Evolutionary conservation across 2,888 invertebrate genomes (phyloP).

Genomic region (Rhogogaster chlorosoma): DNA sequence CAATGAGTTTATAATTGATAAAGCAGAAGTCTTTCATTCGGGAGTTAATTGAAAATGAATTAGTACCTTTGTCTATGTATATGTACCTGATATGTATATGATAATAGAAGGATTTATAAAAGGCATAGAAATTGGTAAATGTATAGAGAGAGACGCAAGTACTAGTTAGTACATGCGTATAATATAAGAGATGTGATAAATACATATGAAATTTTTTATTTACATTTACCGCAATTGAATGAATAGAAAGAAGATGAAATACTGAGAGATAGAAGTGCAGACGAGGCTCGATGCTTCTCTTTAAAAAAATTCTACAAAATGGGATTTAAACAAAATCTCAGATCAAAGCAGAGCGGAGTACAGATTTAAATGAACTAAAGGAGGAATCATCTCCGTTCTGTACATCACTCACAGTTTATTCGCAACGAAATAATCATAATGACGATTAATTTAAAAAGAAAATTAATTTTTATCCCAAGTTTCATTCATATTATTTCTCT

Average conservation of each 20-base stretch:
- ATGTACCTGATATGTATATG: not conserved
- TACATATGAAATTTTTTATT: slow-evolving; percentile 27
- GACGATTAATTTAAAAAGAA: not conserved
- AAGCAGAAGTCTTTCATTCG: not conserved
- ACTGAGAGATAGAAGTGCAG: not conserved
- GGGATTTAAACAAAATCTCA: not conserved
- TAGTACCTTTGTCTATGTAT: not conserved
- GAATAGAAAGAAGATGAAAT: not conserved
- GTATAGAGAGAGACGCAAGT: slow-evolving; percentile 26
- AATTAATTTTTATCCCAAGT: too few relatives aligned
- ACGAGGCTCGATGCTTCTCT: not conserved
- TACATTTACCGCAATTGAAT: not conserved
- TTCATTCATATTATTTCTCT: not conserved
- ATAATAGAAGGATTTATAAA: not conserved
- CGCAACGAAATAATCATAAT: not conserved
- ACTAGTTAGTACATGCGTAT: not conserved
- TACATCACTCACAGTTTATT: not conserved
- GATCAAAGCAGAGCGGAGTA: not conserved
- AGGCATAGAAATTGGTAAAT: slow-evolving; percentile 17
- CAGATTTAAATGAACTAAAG: not conserved
- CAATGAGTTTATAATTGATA: not conserved
- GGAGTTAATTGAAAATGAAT: not conserved
- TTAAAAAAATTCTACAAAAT: not conserved
- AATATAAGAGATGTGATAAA: slow-evolving; percentile 2
- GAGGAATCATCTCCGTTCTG: not conserved